phyloP scores from a whole-genome alignment of 2,797 vertebrate species.

The Megaceryle alcyon region DNA sequence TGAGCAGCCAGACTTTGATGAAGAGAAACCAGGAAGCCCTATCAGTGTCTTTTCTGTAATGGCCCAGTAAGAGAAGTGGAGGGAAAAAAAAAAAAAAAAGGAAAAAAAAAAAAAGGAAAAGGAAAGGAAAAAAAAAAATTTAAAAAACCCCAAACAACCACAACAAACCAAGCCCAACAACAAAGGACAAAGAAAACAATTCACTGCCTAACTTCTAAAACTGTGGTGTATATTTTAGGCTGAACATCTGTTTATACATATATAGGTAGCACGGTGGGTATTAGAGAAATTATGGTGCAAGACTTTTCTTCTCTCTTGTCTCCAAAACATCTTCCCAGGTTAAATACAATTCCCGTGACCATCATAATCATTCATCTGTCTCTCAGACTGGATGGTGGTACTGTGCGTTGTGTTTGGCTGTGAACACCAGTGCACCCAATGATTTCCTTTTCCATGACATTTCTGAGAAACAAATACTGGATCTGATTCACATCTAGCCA shows the following conservation, averaged over 20 bases:
- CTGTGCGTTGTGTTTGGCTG: slow-evolving; percentile 35
- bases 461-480: slow-evolving; percentile 65
- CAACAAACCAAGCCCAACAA: no score
- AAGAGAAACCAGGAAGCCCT: neutral
- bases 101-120: no score
- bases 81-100: neutral
- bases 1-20: neutral
- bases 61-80: neutral
- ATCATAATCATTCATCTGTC: slow-evolving; percentile 40
- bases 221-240: neutral
- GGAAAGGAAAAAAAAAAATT: no score
- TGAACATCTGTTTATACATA: neutral
- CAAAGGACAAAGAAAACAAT: rapidly evolving
- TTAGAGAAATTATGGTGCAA: neutral
- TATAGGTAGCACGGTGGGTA: neutral
- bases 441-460: slow-evolving; percentile 68
- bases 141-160: neutral
- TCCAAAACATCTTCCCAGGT: slow-evolving; percentile 54
- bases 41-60: neutral
- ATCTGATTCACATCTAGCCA: slow-evolving; percentile 52
- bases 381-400: neutral
- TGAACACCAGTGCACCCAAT: slow-evolving; percentile 30
- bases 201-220: neutral
- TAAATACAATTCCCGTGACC: slow-evolving; percentile 44
- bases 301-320: neutral